These are phyloP conservation scores for Probaryconus sp. DNA, from an alignment of 1,140 invertebrate genomes.

Conservation along the genomic window DNA sequence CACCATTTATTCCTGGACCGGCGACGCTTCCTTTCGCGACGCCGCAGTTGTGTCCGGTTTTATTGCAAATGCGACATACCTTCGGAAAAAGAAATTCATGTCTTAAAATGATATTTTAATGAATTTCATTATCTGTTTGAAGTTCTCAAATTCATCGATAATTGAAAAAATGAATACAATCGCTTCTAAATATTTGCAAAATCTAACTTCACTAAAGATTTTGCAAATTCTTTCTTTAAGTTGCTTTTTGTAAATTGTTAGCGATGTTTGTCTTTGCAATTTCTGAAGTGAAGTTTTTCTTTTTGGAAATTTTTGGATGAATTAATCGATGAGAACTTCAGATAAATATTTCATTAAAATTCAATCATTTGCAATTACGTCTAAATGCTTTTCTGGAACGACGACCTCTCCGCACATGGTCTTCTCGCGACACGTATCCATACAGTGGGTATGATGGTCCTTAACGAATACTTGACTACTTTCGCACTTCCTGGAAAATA, in stretches of 20 bases:
- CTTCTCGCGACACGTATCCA: slow-evolving; percentile 87
- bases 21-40: slow-evolving; percentile 77
- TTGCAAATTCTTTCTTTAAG: too few species aligned
- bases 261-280: too few species aligned
- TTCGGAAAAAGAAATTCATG: slow-evolving; percentile 70
- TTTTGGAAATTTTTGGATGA: too few species aligned
- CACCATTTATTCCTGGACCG: slow-evolving; percentile 86
- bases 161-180: slow-evolving; percentile 9
- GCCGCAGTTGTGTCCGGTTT: slow-evolving; percentile 88
- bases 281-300: too few species aligned
- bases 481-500: slow-evolving; percentile 84
- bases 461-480: slow-evolving; percentile 90
- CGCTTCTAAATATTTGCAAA: too few species aligned
- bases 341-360: too few species aligned
- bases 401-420: slow-evolving; percentile 97
- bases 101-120: background rate
- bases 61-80: slow-evolving; percentile 91
- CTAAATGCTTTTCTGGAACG: slow-evolving; percentile 94
- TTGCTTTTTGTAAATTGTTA: too few species aligned
- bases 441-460: slow-evolving; percentile 91
- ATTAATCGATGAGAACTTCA: too few species aligned
- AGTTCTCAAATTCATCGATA: slow-evolving; percentile 7
- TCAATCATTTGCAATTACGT: slow-evolving; percentile 90
- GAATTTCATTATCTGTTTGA: background rate
- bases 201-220: too few species aligned